Conservation (phyloP, 1,140 invertebrate genomes). For the Hyposmocoma kahamanoa region DNA sequence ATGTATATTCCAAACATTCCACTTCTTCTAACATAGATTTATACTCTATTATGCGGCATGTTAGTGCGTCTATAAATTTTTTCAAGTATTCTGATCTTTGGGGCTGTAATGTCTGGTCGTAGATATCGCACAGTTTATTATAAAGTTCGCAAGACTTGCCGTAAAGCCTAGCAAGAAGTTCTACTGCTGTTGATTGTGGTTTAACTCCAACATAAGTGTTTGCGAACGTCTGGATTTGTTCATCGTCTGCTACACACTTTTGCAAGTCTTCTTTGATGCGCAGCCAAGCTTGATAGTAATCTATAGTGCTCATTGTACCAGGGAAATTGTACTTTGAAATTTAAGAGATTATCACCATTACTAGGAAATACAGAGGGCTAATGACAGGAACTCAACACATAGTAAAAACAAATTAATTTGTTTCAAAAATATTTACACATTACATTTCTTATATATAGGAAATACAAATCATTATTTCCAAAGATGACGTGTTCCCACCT, state of each 20-base stretch:
- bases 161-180: slow-evolving; percentile 50
- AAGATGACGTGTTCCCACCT: too few relatives aligned
- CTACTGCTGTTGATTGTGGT: slow-evolving; percentile 52
- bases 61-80: slow-evolving; percentile 50
- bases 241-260: slow-evolving; percentile 35
- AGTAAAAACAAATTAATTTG: too few relatives aligned
- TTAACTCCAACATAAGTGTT: slow-evolving; percentile 37
- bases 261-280: slow-evolving; percentile 48
- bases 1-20: slow-evolving; percentile 59
- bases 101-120: slow-evolving; percentile 62
- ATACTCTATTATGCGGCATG: slow-evolving; percentile 50
- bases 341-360: too few relatives aligned
- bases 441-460: too few relatives aligned
- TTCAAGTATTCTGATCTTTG: slow-evolving; percentile 51
- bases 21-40: slow-evolving; percentile 49
- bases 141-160: slow-evolving; percentile 53
- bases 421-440: too few relatives aligned
- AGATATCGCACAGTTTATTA: slow-evolving; percentile 58
- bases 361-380: too few relatives aligned
- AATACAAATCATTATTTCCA: too few relatives aligned
- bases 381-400: too few relatives aligned
- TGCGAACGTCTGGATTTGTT: slow-evolving; percentile 40
- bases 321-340: too few relatives aligned
- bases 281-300: slow-evolving; percentile 51
- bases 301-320: slow-evolving; percentile 49